Evolutionary conservation across 2,797 vertebrate species (phyloP).

Genomic region (Sebastes taczanowskii): DNA sequence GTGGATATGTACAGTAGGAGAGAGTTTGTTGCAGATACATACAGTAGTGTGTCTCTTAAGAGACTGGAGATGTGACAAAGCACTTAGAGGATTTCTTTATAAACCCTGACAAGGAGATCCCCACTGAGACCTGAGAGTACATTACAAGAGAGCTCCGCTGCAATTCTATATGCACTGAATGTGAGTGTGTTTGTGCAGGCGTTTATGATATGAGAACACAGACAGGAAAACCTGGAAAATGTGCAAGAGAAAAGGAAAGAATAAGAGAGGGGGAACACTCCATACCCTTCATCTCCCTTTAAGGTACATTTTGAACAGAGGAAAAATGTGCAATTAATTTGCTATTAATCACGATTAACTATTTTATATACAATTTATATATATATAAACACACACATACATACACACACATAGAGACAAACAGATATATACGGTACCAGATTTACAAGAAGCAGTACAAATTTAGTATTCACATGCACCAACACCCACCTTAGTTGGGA

Average conservation of each 20-base stretch:
- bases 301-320: too few relatives aligned
- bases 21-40: background rate
- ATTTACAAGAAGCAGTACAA: too few relatives aligned
- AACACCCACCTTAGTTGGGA: background rate
- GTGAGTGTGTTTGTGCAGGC: background rate
- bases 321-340: too few relatives aligned
- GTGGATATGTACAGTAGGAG: background rate
- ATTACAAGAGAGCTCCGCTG: background rate
- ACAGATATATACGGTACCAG: too few relatives aligned
- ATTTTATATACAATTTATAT: too few relatives aligned
- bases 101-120: slow-evolving; percentile 15
- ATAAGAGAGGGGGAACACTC: background rate
- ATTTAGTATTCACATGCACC: too few relatives aligned
- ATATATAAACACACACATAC: too few relatives aligned
- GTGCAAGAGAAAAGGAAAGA: background rate
- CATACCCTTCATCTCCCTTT: background rate
- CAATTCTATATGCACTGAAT: background rate
- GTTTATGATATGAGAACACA: background rate
- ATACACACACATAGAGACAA: too few relatives aligned
- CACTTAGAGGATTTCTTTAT: slow-evolving; percentile 4
- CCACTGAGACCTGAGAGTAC: slow-evolving; percentile 8
- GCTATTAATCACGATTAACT: too few relatives aligned
- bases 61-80: background rate
- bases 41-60: background rate
- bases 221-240: background rate